These are phyloP conservation scores for Oenanthe oenanthe DNA, from an alignment of 2,113 vertebrate species.

Conservation along the genomic window DNA sequence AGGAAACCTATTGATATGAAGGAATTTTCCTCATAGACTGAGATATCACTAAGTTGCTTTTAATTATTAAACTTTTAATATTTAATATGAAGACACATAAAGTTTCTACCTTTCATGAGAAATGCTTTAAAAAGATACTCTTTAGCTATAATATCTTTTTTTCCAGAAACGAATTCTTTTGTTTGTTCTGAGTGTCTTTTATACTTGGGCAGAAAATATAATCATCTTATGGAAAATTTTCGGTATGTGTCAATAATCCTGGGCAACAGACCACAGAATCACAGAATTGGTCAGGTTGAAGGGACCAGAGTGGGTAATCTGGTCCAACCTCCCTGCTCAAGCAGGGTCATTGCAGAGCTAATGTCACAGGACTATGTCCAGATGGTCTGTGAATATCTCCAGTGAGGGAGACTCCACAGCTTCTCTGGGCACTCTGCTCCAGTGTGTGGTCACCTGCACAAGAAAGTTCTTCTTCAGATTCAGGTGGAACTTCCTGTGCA, in stretches of 20 bases:
- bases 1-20: neutral
- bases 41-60: neutral
- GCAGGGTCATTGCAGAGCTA: neutral
- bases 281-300: neutral
- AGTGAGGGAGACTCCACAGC: neutral
- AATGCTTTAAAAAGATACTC: neutral
- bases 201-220: neutral
- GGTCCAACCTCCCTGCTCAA: neutral
- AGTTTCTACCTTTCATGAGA: neutral
- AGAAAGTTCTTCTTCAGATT: neutral
- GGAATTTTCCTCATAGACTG: neutral
- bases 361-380: neutral
- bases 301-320: neutral
- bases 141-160: neutral
- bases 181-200: neutral
- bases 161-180: neutral
- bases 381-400: neutral
- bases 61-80: neutral
- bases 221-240: neutral
- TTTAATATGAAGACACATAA: neutral
- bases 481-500: neutral
- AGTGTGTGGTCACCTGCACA: neutral
- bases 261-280: neutral
- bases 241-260: neutral
- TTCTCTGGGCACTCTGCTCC: neutral